These are phyloP conservation scores for Theristicus caerulescens DNA, from an alignment of 2,113 vertebrate genomes.

Conservation along the genomic window DNA sequence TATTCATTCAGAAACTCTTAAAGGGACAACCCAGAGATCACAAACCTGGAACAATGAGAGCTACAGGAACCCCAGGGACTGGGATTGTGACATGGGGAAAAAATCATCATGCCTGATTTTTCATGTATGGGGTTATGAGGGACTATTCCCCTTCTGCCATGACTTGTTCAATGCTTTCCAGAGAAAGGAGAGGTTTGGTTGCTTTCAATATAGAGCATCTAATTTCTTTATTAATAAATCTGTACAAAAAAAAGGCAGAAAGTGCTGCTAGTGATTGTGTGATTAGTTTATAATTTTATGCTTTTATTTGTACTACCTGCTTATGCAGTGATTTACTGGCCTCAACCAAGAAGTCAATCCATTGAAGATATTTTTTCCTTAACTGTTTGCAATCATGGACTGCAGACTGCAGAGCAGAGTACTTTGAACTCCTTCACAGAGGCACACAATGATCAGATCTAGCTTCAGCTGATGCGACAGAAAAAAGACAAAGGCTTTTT, in stretches of 20 bases:
- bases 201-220: not conserved
- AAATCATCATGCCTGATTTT: not conserved
- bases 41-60: not conserved
- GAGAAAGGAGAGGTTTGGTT: not conserved
- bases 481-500: not conserved
- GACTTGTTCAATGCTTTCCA: not conserved
- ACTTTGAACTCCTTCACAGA: not conserved
- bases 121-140: rapidly evolving
- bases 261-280: not conserved
- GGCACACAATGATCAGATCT: not conserved
- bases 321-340: not conserved
- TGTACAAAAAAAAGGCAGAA: not conserved
- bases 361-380: not conserved
- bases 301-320: not conserved
- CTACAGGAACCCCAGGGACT: not conserved
- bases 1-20: not conserved
- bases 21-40: not conserved
- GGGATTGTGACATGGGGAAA: not conserved
- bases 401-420: not conserved
- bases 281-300: not conserved
- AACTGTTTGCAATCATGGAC: not conserved
- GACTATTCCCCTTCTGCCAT: not conserved
- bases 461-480: not conserved
- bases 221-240: not conserved
- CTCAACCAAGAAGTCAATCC: not conserved